phyloP scores from a whole-genome alignment of 2,888 invertebrate genomes.

The Parnassius apollo region DNA sequence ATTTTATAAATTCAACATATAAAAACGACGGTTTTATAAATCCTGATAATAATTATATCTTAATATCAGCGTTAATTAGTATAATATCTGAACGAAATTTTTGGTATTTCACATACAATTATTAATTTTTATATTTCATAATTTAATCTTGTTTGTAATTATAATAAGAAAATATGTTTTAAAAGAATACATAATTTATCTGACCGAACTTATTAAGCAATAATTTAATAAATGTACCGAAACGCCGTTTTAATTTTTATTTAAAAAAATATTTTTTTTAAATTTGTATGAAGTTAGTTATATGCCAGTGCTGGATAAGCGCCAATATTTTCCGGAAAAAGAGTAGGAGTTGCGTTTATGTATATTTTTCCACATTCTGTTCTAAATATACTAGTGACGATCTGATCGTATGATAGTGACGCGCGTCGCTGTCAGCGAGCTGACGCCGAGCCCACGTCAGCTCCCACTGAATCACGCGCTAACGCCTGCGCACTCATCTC shows the following conservation, averaged over 20 bases:
- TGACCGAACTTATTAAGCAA: no score
- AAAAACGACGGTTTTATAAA: background rate
- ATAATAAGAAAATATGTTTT: no score
- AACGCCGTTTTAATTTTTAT: slow-evolving; percentile 4
- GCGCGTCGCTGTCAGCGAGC: slow-evolving; percentile 50
- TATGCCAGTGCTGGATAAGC: slow-evolving; percentile 49
- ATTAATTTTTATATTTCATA: no score
- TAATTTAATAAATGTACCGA: no score
- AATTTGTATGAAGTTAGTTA: slow-evolving; percentile 31
- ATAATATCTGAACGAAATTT: no score
- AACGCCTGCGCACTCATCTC: slow-evolving; percentile 22
- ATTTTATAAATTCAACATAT: slow-evolving; percentile 24
- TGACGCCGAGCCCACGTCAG: slow-evolving; percentile 41
- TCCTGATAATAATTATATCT: slow-evolving; percentile 6
- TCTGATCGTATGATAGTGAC: slow-evolving; percentile 49
- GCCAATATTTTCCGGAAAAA: slow-evolving; percentile 66
- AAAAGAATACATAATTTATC: no score
- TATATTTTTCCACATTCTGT: slow-evolving; percentile 63
- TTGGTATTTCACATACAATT: no score
- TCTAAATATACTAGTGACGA: slow-evolving; percentile 75
- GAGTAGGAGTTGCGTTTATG: slow-evolving; percentile 50
- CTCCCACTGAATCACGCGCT: slow-evolving; percentile 65
- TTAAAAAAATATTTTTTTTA: background rate
- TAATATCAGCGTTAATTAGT: background rate
- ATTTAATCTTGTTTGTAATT: no score